These are phyloP conservation scores for Myotis planiceps DNA, from an alignment of 2,797 vertebrate species.

Conservation along the genomic window DNA sequence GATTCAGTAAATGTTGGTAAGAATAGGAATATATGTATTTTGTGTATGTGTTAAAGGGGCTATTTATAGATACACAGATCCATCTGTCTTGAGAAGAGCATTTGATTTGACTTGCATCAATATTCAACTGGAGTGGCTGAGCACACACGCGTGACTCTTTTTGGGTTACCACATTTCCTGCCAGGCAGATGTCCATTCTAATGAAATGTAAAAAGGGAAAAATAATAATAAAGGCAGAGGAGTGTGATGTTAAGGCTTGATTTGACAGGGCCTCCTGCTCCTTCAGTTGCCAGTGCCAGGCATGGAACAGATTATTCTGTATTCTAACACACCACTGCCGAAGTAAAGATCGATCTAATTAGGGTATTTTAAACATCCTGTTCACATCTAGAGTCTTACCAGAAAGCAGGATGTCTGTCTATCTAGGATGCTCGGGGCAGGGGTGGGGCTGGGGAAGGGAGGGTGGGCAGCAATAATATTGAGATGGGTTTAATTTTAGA, in stretches of 20 bases:
- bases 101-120: slow-evolving; percentile 63
- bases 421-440: slow-evolving; percentile 54
- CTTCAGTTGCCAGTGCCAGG: slow-evolving; percentile 79
- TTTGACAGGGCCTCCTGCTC: slow-evolving; percentile 86
- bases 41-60: slow-evolving; percentile 23
- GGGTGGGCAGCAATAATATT: not conserved
- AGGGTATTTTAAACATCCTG: slow-evolving; percentile 83
- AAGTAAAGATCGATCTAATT: slow-evolving; percentile 86
- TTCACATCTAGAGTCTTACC: slow-evolving; percentile 75
- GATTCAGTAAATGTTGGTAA: slow-evolving; percentile 32
- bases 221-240: slow-evolving; percentile 77
- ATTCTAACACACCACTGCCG: slow-evolving; percentile 77
- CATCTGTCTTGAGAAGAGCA: slow-evolving; percentile 36
- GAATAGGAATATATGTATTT: slow-evolving; percentile 15
- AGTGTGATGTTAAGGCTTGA: slow-evolving; percentile 71
- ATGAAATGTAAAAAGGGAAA: slow-evolving; percentile 64
- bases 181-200: slow-evolving; percentile 79
- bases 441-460: not conserved
- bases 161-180: slow-evolving; percentile 62
- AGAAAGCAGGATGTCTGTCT: slow-evolving; percentile 65
- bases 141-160: slow-evolving; percentile 53
- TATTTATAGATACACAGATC: slow-evolving; percentile 57
- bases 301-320: slow-evolving; percentile 83
- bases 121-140: not conserved
- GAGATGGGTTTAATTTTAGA: slow-evolving; percentile 6